Evolutionary conservation across 2,888 invertebrate species (phyloP), one percentile per base, ranked within the genome.

Genomic region (Cepaea hortensis): DNA sequence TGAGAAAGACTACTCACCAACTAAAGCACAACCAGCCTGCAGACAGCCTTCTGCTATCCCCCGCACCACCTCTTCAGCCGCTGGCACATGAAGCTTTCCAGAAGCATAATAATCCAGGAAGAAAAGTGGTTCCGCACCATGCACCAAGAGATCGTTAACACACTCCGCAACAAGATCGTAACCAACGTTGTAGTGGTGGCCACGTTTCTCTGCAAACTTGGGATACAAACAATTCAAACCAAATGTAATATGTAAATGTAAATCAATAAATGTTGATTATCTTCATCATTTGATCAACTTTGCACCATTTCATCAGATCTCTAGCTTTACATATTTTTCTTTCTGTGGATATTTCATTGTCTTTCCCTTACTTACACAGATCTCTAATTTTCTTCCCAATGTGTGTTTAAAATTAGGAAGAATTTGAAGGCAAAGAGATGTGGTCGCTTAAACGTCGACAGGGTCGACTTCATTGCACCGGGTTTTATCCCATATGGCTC

Each of bases 91-190:
- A 87, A 99, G 95, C 84, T 96, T 95, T 0, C 98, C 98, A 93
- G 98, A 98, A 48, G 99, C 98, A 95, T 98, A 98, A 94, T 99
- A 99, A 95, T 99, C 99, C 35, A 99, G 95, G 95, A 99, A 99
- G 91, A 98, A 98, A 90, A 99, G 95, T 0, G 99, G 98, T 92
- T 98, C 98, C 0, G 98, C 99, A 77, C 98, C 99, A 88, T 98
- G 97, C 90, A 98, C 98, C 81, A 99, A 95, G 84, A 99, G 96
- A 94, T 99, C 98, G 95, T 99, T 99, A 79, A 98, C 98, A 93
- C 98, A 98, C 98, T 99, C 98, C 6, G 99, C 99, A 3, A 99
- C 98, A 65, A 99, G 95, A 95, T 99, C 99, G 91, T 97, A 97
- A 0, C 99, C 99, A 85, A 99, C 96, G 0, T 97, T 96, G 91